A percentile compares a stretch with the other conserved stretches of the same genome.
Evolutionary conservation across 2,113 vertebrate species (phyloP).

Genomic region (Shinisaurus crocodilurus): DNA sequence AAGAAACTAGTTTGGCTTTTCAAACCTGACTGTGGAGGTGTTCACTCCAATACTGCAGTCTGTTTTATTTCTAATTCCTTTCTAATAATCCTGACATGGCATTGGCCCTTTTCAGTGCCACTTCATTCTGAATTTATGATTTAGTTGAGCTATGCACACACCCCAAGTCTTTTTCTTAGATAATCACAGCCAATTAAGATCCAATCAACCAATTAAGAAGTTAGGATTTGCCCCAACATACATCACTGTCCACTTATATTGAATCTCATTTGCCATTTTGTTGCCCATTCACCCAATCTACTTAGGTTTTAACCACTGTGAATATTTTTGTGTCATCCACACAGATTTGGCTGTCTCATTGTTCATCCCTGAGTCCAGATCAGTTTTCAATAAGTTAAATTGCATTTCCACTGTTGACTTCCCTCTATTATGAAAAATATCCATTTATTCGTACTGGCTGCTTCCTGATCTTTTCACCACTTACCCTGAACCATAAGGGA

Average conservation of each 20-base stretch:
- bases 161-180: not conserved
- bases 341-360: too few species aligned
- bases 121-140: not conserved
- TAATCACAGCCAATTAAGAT: not conserved
- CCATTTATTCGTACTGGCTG: too few species aligned
- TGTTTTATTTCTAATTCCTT: not conserved
- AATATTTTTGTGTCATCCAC: too few species aligned
- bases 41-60: too few species aligned
- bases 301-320: not conserved
- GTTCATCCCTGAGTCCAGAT: too few species aligned
- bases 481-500: too few species aligned
- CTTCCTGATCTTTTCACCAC: too few species aligned
- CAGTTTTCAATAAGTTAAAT: too few species aligned
- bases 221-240: not conserved
- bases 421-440: too few species aligned
- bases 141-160: not conserved
- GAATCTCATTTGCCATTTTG: not conserved
- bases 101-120: not conserved
- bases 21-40: too few species aligned
- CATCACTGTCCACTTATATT: not conserved
- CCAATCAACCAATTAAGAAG: not conserved
- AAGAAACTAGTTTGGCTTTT: too few species aligned
- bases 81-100: not conserved
- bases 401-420: not conserved
- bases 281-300: not conserved